phyloP scores from a whole-genome alignment of 2,888 invertebrate species.

The Nematopogon swammerdamellus region DNA sequence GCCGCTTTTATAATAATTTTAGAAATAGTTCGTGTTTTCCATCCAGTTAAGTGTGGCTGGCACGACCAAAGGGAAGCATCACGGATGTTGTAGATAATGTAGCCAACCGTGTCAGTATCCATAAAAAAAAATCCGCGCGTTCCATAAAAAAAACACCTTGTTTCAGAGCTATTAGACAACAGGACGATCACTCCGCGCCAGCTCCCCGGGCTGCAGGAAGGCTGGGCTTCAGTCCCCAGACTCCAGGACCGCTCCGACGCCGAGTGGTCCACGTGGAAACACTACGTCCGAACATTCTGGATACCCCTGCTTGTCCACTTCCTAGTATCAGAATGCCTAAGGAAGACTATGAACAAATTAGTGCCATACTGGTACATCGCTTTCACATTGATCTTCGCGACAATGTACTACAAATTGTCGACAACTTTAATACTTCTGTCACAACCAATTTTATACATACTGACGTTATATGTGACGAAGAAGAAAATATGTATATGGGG shows the following conservation, averaged over 20 bases:
- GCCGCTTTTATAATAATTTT: too few relatives aligned
- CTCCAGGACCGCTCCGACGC: conserved; percentile 54
- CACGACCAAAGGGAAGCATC: too few relatives aligned
- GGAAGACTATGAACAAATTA: conserved; percentile 11
- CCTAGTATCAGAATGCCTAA: conserved; percentile 27
- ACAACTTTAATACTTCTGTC: conserved; percentile 29
- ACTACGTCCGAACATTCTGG: conserved; percentile 25
- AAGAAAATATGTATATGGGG: conserved; percentile 36
- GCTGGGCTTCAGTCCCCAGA: conserved; percentile 35
- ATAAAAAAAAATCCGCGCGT: too few relatives aligned
- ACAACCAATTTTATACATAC: conserved; percentile 42
- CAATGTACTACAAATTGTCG: conserved; percentile 25
- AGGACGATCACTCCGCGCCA: neutral
- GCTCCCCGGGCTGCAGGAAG: conserved; percentile 11
- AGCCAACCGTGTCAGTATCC: too few relatives aligned
- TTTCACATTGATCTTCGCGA: conserved; percentile 25
- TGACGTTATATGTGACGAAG: conserved; percentile 19
- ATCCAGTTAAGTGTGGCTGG: too few relatives aligned
- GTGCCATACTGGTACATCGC: conserved; percentile 31
- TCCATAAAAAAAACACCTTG: too few relatives aligned
- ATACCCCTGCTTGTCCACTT: conserved; percentile 44
- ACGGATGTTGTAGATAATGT: too few relatives aligned
- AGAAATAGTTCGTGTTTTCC: too few relatives aligned
- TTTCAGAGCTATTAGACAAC: neutral
- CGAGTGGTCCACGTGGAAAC: conserved; percentile 56